phyloP scores from a whole-genome alignment of 2,113 vertebrate species.

The Plotosus lineatus region DNA sequence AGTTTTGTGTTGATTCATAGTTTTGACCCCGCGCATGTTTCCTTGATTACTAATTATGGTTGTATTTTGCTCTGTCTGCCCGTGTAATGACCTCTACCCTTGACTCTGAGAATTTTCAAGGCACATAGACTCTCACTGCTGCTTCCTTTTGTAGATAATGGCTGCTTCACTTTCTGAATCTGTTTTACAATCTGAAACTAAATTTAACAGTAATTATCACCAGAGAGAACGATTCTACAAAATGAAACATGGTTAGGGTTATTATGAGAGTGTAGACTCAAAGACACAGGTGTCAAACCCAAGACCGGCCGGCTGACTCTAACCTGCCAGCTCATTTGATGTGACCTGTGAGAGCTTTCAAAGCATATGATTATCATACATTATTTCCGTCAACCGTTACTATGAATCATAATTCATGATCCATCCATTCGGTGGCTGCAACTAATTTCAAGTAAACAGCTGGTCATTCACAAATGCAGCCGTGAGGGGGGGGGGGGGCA shows the following conservation, averaged over 20 bases:
- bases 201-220: background rate
- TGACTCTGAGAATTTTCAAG: background rate
- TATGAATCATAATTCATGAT: no score
- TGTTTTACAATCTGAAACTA: background rate
- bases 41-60: conserved; percentile 4
- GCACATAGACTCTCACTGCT: background rate
- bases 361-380: no score
- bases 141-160: background rate
- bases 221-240: background rate
- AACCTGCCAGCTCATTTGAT: no score
- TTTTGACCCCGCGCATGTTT: background rate
- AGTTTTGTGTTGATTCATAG: background rate
- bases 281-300: no score
- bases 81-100: background rate
- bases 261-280: no score
- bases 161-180: background rate
- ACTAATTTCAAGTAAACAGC: no score
- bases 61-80: conserved; percentile 13
- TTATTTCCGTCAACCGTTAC: no score
- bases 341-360: no score
- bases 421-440: no score
- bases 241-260: background rate
- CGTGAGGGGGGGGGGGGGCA: no score
- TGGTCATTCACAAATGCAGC: no score
- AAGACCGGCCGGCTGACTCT: no score